phyloP scores from a whole-genome alignment of 2,113 vertebrate species.

The Cyphomyrus plagiostoma region DNA sequence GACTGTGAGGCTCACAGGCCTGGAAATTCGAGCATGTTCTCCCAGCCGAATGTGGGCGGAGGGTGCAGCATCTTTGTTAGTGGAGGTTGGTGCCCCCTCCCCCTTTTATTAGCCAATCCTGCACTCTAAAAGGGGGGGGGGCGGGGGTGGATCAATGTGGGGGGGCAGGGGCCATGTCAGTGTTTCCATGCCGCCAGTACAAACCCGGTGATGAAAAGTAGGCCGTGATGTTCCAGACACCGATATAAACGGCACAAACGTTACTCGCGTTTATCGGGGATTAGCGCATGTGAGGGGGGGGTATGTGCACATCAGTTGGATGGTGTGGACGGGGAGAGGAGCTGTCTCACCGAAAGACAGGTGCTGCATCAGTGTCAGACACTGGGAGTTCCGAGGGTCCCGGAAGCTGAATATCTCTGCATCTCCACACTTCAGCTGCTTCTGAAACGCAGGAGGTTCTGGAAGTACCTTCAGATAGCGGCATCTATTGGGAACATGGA shows the following conservation, averaged over 20 bases:
- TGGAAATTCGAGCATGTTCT: slow-evolving; percentile 9
- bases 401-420: background rate
- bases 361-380: background rate
- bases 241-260: slow-evolving; percentile 65
- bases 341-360: slow-evolving; percentile 10
- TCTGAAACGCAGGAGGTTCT: background rate
- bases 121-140: too few relatives aligned
- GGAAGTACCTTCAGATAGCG: background rate
- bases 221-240: slow-evolving; percentile 69
- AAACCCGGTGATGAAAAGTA: slow-evolving; percentile 53
- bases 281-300: slow-evolving; percentile 54
- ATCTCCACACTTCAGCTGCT: background rate
- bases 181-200: slow-evolving; percentile 13
- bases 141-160: too few relatives aligned
- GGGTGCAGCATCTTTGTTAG: slow-evolving; percentile 3
- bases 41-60: background rate
- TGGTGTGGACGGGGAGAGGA: slow-evolving; percentile 45
- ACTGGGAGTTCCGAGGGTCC: background rate
- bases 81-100: background rate
- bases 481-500: background rate
- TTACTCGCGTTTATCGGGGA: slow-evolving; percentile 67
- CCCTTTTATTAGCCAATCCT: slow-evolving; percentile 9
- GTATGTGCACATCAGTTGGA: slow-evolving; percentile 37
- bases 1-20: slow-evolving; percentile 5
- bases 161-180: slow-evolving; percentile 8